Evolutionary conservation across 2,797 vertebrate genomes (phyloP).

Genomic region (Myiothlypis chrysogaster): DNA sequence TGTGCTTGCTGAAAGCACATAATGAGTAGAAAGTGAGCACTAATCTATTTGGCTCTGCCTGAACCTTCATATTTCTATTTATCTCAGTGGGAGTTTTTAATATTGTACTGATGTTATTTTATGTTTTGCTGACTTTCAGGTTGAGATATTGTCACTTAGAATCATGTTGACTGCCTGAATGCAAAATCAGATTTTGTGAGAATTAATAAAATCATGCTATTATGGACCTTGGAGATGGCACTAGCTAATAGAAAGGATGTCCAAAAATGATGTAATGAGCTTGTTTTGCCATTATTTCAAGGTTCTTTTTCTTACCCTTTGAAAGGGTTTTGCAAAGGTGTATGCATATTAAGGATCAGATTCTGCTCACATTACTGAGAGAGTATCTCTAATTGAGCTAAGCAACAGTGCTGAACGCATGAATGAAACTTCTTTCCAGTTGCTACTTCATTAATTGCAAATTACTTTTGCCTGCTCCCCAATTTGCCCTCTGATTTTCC

Average conservation of each 20-base stretch:
- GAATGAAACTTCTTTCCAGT: neutral
- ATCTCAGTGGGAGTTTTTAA: conserved; percentile 69
- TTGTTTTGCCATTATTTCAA: neutral
- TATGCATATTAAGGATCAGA: neutral
- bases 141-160: conserved; percentile 62
- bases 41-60: conserved; percentile 56
- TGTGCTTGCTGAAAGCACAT: conserved; percentile 44
- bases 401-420: neutral
- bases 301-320: neutral
- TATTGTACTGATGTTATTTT: conserved; percentile 62
- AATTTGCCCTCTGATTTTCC: neutral
- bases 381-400: neutral
- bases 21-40: conserved; percentile 49
- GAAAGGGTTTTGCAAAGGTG: neutral
- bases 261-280: conserved; percentile 31
- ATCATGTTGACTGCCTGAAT: conserved; percentile 47
- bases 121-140: conserved; percentile 61
- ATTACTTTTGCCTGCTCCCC: neutral
- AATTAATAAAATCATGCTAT: conserved; percentile 47
- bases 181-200: conserved; percentile 36
- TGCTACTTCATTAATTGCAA: neutral
- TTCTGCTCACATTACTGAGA: neutral
- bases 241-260: neutral
- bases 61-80: conserved; percentile 60
- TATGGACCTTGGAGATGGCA: neutral